Base-by-base conservation (phyloP, 2,888 invertebrate genomes). In the Mermis nigrescens region DNA sequence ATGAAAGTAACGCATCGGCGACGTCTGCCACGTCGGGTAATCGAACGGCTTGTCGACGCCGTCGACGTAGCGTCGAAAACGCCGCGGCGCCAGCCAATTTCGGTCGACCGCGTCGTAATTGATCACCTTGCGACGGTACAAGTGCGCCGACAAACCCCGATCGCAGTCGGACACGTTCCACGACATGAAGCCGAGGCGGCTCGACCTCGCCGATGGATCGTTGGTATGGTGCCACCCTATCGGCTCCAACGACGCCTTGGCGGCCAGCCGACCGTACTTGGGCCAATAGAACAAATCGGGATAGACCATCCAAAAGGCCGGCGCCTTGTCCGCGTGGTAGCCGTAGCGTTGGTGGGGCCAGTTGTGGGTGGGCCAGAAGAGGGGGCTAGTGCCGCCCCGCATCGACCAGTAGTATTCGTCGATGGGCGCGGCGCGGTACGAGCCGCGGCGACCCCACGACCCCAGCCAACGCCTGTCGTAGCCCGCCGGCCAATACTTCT, bases 381-480 rank as follows among this genome's bases (percentile, higher is more conserved):
- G 24, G 31, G 54, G 31, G 29, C 58, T 58, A 22, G 48, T 53
- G 58, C 29, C 24, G 53, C 4, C n/a, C 2, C 58, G 54, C 24
- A 54, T 28, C n/a, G 57, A 54, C 58, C 58, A 58, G 29, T 31
- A 57, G 58, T 53, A 58, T 3, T 58, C 58, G 27, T 53, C 54
- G 31, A 45, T 53, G 12, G 46, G 58, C 3, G 4, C 29, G 26
- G 24, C 57, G 24, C 27, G 58, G 7, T 57, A 27, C 32, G 24
- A 24, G 51, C 38, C 38, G 12, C 12, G 7, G 38, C 19, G 19
- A 19, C 38, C 38, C 19, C 19, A 12, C 12, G 38, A 38, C n/a
- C n/a, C n/a, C n/a, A n/a, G n/a, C n/a, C n/a, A n/a, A n/a, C n/a
- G n/a, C n/a, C n/a, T n/a, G n/a, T n/a, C n/a, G n/a, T n/a, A n/a